A percentile compares a stretch with the other conserved stretches of the same genome.
These are phyloP conservation scores for Rotaria socialis DNA, from an alignment of 2,888 invertebrate species.

Conservation along the genomic window DNA sequence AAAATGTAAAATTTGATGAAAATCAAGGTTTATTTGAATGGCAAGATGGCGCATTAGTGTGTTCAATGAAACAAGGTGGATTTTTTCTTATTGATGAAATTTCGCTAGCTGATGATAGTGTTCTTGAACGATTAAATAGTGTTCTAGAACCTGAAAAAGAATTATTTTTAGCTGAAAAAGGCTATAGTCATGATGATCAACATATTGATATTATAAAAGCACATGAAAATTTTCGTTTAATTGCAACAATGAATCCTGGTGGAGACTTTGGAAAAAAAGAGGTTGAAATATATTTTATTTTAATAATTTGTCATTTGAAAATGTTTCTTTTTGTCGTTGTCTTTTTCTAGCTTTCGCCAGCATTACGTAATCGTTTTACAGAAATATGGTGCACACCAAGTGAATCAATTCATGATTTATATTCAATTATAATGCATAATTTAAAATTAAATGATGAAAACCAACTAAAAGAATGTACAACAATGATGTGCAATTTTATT, in stretches of 20 bases:
- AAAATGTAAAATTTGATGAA: constrained; percentile 34
- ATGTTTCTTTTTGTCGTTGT: background rate
- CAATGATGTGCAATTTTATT: constrained; percentile 73
- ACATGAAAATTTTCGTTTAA: constrained; percentile 74
- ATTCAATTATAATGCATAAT: constrained; percentile 76
- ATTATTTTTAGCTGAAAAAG: constrained; percentile 81
- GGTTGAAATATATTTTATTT: constrained; percentile 65
- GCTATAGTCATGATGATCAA: constrained; percentile 60
- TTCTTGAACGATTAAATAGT: constrained; percentile 91
- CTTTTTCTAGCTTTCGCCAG: constrained; percentile 69
- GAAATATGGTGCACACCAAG: constrained; percentile 49
- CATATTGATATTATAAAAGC: constrained; percentile 59
- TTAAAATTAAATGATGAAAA: constrained; percentile 45
- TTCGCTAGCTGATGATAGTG: constrained; percentile 94
- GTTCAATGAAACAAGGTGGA: constrained; percentile 79
- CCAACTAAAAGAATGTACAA: constrained; percentile 62
- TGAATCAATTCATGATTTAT: constrained; percentile 67
- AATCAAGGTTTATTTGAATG: constrained; percentile 75
- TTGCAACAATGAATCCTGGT: constrained; percentile 99
- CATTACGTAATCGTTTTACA: constrained; percentile 74
- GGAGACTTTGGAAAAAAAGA: constrained; percentile 97
- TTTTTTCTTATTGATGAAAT: constrained; percentile 96
- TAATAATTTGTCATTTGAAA: no score
- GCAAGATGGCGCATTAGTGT: constrained; percentile 89
- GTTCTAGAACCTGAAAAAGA: constrained; percentile 85